Evolutionary conservation across 2,113 vertebrate genomes (phyloP), one percentile per base, ranked within the genome.

Genomic region (Tiliqua scincoides): DNA sequence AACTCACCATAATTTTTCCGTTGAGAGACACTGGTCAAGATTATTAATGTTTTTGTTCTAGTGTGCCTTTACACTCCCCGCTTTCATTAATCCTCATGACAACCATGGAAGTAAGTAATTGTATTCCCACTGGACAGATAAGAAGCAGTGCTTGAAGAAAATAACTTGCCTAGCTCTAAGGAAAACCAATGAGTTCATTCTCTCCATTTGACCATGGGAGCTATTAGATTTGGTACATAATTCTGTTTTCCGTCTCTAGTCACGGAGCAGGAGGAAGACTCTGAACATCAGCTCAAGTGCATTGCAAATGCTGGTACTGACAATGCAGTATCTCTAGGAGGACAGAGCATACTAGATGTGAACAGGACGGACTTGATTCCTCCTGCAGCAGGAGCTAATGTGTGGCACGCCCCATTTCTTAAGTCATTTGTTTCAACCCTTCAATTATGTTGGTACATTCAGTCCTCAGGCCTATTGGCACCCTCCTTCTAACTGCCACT

Each of bases 401-500:
- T 2, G 48, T 82, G 86, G 79, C 73, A 83, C 23, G 25, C 43
- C 0, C 9, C 72, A 0, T 0, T 87, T 30, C 63, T 54, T 18
- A 48, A 89, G 92, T 5, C 27, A 32, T 43, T 79, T 78, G 90
- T 92, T 30, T 91, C 92, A 88, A 88, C 1, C 1, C 40, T 52
- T 27, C 71, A 85, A 75, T 83, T 1, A 1, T 18, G 72, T 4
- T 1, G 12, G 76, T 1, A 40, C 62, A 76, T 3, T 59, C 43
- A 54, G 21, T 52, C 78, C 90, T 37, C 0, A 1, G 59, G 61
- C 35, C 73, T 57, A 80, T n/a, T 91, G 92, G 90, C 89, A 82
- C 82, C n/a, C 91, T 75, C 81, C 90, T 96, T 95, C 95, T 91
- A 93, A 92, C 90, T 93, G 83, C 89, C 18, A 12, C 25, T 35